Base-by-base conservation (phyloP, 2,888 invertebrate species). In the Lasioglossum vierecki region DNA sequence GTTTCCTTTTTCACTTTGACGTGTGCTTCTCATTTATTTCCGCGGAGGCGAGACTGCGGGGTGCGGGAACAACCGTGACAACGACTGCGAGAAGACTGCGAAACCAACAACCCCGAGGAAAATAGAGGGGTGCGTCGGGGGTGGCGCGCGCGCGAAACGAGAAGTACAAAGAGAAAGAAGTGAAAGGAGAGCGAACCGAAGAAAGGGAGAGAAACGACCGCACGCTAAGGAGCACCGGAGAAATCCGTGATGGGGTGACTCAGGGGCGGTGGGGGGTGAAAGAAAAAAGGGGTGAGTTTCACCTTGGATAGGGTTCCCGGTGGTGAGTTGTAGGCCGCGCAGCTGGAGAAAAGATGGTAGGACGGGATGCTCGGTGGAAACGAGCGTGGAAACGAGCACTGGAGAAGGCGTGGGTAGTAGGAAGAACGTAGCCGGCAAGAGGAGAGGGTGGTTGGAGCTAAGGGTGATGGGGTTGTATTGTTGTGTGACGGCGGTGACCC, bases 401-500 rank as follows among this genome's bases (percentile, higher is more conserved):
- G 85, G 82, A 46, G 85, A 85, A 76, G 85, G 83, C 80, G 81
- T 68, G 84, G 83, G 53, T 86, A 41, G 81, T 80, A 76, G 77
- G 79, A 82, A 88, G 81, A 81, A 80, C 79, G 76, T 41, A 39
- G 63, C 72, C 74, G 77, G 26, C 26, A 71, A 15, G 73, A 63
- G 22, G 57, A 75, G 68, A 46, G 30, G 77, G 78, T 66, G 79
- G 80, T 78, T 84, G 82, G 78, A 78, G 74, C 89, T 87, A 88
- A 90, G 86, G 88, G 88, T 76, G 83, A 87, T 81, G 88, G 76
- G 88, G 91, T 91, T 91, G 92, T 91, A 93, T 93, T 93, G 93
- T 93, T 92, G 92, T 89, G 89, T 88, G 91, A 92, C 90, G 92
- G 88, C 91, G 90, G 92, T 93, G 93, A 93, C 93, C 92, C 92